Evolutionary conservation across 2,888 invertebrate species (phyloP).

Genomic region (Dione juno): DNA sequence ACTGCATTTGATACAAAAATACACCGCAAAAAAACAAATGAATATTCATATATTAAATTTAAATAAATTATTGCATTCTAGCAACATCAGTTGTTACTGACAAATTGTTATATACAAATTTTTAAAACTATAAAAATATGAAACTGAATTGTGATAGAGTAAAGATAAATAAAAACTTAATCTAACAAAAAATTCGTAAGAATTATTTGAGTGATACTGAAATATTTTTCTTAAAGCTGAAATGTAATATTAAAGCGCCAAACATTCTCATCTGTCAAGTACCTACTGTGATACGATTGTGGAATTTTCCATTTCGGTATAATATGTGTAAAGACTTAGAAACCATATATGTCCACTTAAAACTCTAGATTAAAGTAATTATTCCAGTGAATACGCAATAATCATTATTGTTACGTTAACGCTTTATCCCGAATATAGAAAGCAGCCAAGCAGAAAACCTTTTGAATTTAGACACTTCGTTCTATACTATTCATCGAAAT

Average conservation of each 20-base stretch:
- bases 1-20: too few relatives aligned
- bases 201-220: not conserved
- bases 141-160: not conserved
- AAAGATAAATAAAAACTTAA: not conserved
- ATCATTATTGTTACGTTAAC: too few relatives aligned
- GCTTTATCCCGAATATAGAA: too few relatives aligned
- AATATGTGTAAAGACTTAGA: constrained; percentile 40
- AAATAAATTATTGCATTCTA: too few relatives aligned
- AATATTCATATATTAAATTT: too few relatives aligned
- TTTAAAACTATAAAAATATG: not conserved
- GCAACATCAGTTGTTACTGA: too few relatives aligned
- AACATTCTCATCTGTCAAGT: constrained; percentile 12
- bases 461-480: too few relatives aligned
- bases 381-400: too few relatives aligned
- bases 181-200: not conserved
- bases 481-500: too few relatives aligned
- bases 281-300: not conserved
- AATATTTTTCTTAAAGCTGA: not conserved
- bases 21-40: too few relatives aligned
- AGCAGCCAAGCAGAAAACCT: too few relatives aligned
- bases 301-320: constrained; percentile 26
- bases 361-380: not conserved
- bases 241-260: not conserved
- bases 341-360: constrained; percentile 13
- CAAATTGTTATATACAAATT: too few relatives aligned